These are phyloP conservation scores for Liolophura sinensis DNA, from an alignment of 1,140 invertebrate genomes.

Conservation along the genomic window DNA sequence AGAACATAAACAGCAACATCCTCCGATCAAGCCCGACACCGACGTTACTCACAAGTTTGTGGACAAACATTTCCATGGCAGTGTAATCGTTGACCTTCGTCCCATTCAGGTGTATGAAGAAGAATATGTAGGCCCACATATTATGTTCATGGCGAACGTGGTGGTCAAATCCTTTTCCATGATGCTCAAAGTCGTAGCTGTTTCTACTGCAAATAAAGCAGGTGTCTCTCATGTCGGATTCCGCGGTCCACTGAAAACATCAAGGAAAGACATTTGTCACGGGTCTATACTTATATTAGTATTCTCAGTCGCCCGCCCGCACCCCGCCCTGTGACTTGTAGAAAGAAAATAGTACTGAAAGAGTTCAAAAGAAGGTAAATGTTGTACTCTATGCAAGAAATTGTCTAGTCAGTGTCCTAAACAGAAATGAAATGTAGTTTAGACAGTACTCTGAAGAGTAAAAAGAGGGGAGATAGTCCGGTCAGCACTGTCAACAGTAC, in stretches of 20 bases:
- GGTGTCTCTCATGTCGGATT: constrained; percentile 58
- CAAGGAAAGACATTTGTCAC: background rate
- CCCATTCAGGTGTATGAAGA: constrained; percentile 59
- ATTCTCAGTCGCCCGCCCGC: no score
- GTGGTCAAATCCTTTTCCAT: constrained; percentile 57
- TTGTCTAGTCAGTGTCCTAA: no score
- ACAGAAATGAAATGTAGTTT: no score
- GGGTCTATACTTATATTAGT: no score
- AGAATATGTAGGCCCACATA: constrained; percentile 60
- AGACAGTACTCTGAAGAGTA: no score
- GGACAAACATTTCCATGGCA: constrained; percentile 55
- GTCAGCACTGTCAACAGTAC: no score
- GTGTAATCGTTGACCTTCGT: constrained; percentile 59
- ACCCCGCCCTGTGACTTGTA: no score
- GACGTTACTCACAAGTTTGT: constrained; percentile 41
- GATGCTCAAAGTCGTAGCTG: constrained; percentile 59
- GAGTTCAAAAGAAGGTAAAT: no score
- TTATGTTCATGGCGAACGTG: constrained; percentile 57
- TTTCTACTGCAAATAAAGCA: constrained; percentile 58
- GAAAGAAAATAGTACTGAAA: no score
- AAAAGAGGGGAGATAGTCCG: no score
- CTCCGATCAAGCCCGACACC: background rate
- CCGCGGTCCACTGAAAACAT: constrained; percentile 54
- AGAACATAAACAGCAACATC: background rate
- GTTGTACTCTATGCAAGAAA: no score